Evolutionary conservation across 2,888 invertebrate species (phyloP), one percentile per base, ranked within the genome.

Genomic region (Philhelius pedissequus): DNA sequence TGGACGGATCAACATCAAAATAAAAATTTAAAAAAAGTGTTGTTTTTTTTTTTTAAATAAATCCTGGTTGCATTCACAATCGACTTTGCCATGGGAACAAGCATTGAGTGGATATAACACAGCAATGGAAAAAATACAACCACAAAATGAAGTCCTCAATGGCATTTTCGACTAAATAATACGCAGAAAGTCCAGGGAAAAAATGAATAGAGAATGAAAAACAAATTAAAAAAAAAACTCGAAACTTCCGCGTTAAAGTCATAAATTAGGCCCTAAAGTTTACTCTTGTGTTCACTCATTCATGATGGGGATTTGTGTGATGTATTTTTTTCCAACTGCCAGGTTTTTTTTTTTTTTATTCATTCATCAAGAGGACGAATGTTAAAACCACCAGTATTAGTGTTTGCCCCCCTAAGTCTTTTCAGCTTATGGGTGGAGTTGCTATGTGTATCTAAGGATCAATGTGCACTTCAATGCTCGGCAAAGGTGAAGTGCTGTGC

Each of bases 221-320:
- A 20, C n/a, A n/a, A 54, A 73, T 38, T 22, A 52, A 78, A 15
- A 22, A 32, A 40, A 64, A 62, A 77, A 43, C 11, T 38, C 40
- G n/a, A 40, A 74, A 73, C 78, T 83, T 83, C 83, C 79, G 80
- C 80, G 84, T 75, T 71, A 80, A 84, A 76, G 84, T 80, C 80
- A 80, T 84, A 84, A 84, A 84, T 84, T 80, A 80, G 84, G 71
- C 71, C 71, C 80, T 71, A 76, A 80, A 71, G 70, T 80, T 80
- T 71, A 75, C 84, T 71, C 84, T 50, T 84, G 75, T 66, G 84
- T 75, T 70, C 84, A 71, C 50, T 75, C 84, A 84, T 84, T 84
- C 80, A 62, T 68, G 75, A 56, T 68, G 75, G 52, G 70, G 45
- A 76, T 80, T 84, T 76, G 13, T 48, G 70, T 52, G 18, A 27